A percentile compares a stretch with the other conserved stretches of the same genome.
These are phyloP conservation scores for Aphodius granarius DNA, from an alignment of 2,888 invertebrate genomes.

Conservation along the genomic window DNA sequence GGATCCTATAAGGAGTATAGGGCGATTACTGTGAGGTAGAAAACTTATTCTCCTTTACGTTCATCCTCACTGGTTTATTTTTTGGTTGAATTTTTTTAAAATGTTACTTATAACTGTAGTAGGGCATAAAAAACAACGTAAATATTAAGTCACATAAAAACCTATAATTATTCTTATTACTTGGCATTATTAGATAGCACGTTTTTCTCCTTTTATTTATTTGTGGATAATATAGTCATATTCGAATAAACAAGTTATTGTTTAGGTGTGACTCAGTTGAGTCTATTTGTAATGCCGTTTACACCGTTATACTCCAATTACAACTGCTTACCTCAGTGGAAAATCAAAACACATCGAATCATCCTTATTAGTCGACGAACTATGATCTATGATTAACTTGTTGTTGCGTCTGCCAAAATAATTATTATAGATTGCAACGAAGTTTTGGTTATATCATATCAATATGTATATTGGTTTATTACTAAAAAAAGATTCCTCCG, in stretches of 20 bases:
- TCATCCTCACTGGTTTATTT: too few relatives aligned
- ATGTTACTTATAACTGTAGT: too few relatives aligned
- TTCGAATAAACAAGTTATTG: neutral
- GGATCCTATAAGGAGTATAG: conserved; percentile 27
- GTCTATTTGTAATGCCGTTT: neutral
- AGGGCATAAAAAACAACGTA: neutral
- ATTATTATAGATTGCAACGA: too few relatives aligned
- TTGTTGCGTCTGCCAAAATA: neutral
- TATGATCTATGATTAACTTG: neutral
- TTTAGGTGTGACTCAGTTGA: neutral
- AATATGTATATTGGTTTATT: too few relatives aligned
- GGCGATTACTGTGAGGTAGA: conserved; percentile 34
- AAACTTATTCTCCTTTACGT: too few relatives aligned
- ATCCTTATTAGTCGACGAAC: neutral
- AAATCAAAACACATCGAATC: neutral
- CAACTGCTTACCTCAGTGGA: neutral
- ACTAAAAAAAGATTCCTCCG: too few relatives aligned
- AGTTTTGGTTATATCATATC: too few relatives aligned
- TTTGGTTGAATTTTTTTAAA: too few relatives aligned
- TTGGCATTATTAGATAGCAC: neutral
- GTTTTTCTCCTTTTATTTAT: neutral
- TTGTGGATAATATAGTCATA: neutral
- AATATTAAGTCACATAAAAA: neutral
- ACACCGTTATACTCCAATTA: neutral
- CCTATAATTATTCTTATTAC: neutral